Conservation (phyloP, 2,113 vertebrate genomes). For the Pantherophis guttatus region DNA sequence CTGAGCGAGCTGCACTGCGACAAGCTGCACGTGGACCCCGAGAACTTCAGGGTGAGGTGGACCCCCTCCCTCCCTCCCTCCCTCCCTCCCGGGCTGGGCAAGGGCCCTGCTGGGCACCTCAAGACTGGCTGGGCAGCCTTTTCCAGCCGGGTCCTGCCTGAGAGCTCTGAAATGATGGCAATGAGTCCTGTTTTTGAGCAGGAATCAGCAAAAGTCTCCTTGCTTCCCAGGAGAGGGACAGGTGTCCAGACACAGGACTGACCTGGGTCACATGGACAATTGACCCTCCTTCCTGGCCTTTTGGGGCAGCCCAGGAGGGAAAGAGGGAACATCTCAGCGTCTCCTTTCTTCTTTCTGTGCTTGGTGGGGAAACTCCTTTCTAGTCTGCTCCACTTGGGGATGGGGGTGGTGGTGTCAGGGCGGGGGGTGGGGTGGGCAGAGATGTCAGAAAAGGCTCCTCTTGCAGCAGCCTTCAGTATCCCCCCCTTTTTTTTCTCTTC, state of each 20-base stretch:
- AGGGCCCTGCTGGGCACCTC: background rate
- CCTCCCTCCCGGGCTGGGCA: background rate
- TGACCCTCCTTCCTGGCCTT: background rate
- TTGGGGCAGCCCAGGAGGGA: background rate
- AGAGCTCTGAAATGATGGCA: background rate
- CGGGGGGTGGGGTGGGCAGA: background rate
- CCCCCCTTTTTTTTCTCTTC: background rate
- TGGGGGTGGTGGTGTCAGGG: background rate
- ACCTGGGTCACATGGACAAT: background rate
- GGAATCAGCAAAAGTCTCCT: background rate
- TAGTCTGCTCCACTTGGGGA: background rate
- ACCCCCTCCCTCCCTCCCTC: fast-evolving
- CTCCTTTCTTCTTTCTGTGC: too few relatives aligned
- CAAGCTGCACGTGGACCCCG: slow-evolving; percentile 84
- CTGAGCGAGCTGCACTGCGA: slow-evolving; percentile 84
- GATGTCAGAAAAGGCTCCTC: background rate
- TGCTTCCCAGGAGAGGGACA: background rate
- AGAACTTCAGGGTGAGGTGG: slow-evolving; percentile 70
- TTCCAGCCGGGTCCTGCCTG: fast-evolving
- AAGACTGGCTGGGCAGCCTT: background rate
- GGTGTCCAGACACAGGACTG: background rate
- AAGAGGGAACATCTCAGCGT: fast-evolving
- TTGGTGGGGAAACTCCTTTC: background rate
- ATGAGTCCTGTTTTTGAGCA: background rate
- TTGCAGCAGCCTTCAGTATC: background rate